These are phyloP conservation scores for Macrosiphum euphorbiae DNA, from an alignment of 2,888 invertebrate species.

Conservation along the genomic window DNA sequence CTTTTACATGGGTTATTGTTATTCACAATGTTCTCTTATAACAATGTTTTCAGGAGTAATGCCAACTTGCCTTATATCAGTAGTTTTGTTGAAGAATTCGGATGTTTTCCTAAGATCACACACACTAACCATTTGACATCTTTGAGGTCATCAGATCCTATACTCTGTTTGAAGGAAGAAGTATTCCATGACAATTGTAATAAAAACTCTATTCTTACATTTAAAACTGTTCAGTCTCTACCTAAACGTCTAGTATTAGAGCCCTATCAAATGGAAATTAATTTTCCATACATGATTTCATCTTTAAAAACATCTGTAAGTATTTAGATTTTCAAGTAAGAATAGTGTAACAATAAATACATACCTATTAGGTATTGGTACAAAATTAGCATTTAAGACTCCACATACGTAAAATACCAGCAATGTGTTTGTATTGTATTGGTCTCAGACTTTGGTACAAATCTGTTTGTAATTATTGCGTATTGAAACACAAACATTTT, in stretches of 20 bases:
- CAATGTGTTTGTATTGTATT: background rate
- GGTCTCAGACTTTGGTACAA: background rate
- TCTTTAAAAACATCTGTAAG: constrained; percentile 50
- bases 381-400: background rate
- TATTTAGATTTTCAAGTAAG: background rate
- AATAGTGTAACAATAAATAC: background rate
- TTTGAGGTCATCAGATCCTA: background rate
- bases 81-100: constrained; percentile 41
- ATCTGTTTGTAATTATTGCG: background rate
- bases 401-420: too few species aligned
- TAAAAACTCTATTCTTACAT: background rate
- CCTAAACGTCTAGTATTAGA: constrained; percentile 13
- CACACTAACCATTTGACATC: constrained; percentile 4
- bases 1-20: background rate
- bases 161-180: constrained; percentile 21
- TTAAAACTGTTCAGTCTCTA: background rate
- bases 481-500: background rate
- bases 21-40: background rate
- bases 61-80: constrained; percentile 34
- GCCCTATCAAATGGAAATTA: constrained; percentile 34
- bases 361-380: background rate
- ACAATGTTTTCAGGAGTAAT: constrained; percentile 24
- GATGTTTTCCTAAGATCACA: constrained; percentile 56
- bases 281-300: constrained; percentile 47
- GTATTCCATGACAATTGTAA: background rate